phyloP scores from a whole-genome alignment of 92 coral and sea anemone species.

The Isaurus tuberculatus region DNA sequence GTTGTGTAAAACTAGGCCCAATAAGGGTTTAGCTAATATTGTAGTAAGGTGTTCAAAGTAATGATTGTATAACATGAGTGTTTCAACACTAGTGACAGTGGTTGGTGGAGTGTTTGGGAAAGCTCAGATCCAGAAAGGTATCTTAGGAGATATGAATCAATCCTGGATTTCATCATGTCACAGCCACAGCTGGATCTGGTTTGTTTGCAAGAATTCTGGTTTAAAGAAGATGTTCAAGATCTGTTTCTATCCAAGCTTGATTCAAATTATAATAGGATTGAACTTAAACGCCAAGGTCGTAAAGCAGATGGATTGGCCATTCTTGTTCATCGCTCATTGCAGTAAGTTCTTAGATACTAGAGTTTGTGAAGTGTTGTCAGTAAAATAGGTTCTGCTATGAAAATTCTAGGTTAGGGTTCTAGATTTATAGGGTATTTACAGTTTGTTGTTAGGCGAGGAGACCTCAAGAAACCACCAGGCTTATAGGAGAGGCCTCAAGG shows the following conservation, averaged over 20 bases:
- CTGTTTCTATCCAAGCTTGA: conserved; percentile 82
- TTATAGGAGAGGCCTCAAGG: no score
- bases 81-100: conserved; percentile 53
- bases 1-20: no score
- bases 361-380: no score
- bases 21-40: no score
- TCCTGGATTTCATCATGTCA: conserved; percentile 71
- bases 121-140: conserved; percentile 88
- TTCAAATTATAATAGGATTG: conserved; percentile 77
- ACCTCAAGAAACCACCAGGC: no score
- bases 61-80: no score
- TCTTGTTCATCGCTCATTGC: conserved; percentile 81
- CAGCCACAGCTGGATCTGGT: conserved; percentile 79
- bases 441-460: no score
- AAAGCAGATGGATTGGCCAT: conserved; percentile 97
- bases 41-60: no score
- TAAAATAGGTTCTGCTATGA: no score
- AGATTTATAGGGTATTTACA: no score
- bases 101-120: conserved; percentile 88
- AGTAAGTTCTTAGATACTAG: conserved; percentile 51
- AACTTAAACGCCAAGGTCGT: conserved; percentile 86
- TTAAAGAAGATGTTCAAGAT: conserved; percentile 81
- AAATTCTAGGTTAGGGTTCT: no score
- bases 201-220: conserved; percentile 98
- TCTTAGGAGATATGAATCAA: conserved; percentile 75